Conservation (phyloP, 30 jellyfish, hydroid and myxozoan species). For the Aurelia aurita complex sp. Pacific region DNA sequence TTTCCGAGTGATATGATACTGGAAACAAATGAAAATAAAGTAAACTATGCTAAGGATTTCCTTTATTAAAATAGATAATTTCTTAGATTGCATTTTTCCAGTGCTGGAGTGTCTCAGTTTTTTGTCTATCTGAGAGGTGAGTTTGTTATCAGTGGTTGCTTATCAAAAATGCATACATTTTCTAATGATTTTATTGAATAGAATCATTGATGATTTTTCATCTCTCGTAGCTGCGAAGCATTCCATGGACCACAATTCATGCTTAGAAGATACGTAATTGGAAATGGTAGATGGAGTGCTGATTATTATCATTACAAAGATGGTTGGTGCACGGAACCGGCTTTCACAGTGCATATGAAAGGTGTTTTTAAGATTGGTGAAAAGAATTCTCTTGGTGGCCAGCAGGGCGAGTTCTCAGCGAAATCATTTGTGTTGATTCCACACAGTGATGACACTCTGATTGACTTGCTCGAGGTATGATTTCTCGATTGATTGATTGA, state of each 20-base stretch:
- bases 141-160: no score
- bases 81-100: no score
- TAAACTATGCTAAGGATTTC: no score
- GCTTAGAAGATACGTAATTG: constrained; percentile 55
- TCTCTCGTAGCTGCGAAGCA: constrained; percentile 61
- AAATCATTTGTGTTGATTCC: constrained; percentile 53
- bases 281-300: constrained; percentile 67
- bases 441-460: constrained; percentile 35
- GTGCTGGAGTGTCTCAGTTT: no score
- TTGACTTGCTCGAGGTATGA: constrained; percentile 48
- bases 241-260: constrained; percentile 73
- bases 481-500: no score
- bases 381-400: constrained; percentile 51
- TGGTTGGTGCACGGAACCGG: constrained; percentile 73
- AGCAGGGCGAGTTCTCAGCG: constrained; percentile 57
- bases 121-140: no score
- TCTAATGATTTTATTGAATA: no score
- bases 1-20: no score
- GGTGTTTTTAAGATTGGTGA: constrained; percentile 65
- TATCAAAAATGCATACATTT: no score
- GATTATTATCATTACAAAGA: constrained; percentile 63
- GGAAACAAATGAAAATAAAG: no score
- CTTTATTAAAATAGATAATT: no score
- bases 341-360: constrained; percentile 52
- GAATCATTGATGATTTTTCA: no score